phyloP scores from a whole-genome alignment of 1,140 invertebrate species.

The Papilio aristodemus region DNA sequence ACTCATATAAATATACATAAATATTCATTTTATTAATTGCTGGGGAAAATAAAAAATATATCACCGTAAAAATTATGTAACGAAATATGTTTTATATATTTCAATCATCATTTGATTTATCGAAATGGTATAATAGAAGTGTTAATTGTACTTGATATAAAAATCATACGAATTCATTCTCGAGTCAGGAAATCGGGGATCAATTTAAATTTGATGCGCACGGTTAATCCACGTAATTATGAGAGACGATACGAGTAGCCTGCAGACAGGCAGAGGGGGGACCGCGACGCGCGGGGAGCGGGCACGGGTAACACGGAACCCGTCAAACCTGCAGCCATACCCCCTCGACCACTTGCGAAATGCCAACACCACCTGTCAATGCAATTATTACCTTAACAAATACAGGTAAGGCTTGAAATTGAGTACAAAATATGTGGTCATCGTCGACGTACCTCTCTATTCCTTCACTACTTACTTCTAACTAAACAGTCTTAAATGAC shows the following conservation, averaged over 20 bases:
- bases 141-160: not conserved
- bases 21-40: too few relatives aligned
- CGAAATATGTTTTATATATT: not conserved
- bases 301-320: slow-evolving; percentile 73
- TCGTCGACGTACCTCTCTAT: slow-evolving; percentile 55
- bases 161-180: not conserved
- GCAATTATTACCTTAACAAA: slow-evolving; percentile 38
- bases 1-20: too few relatives aligned
- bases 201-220: slow-evolving; percentile 45
- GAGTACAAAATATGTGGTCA: slow-evolving; percentile 1
- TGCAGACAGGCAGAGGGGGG: slow-evolving; percentile 40
- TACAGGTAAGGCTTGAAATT: slow-evolving; percentile 34
- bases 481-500: slow-evolving; percentile 54
- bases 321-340: slow-evolving; percentile 69
- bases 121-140: not conserved
- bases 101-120: not conserved
- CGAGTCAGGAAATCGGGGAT: slow-evolving; percentile 38
- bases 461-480: slow-evolving; percentile 56
- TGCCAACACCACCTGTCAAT: slow-evolving; percentile 46
- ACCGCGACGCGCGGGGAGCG: slow-evolving; percentile 36
- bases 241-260: slow-evolving; percentile 49
- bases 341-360: slow-evolving; percentile 65
- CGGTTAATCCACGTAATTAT: slow-evolving; percentile 63
- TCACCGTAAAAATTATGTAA: too few relatives aligned
- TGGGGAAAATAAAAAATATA: too few relatives aligned